These are phyloP conservation scores for Triplophysa yarkandensis DNA, from an alignment of 2,797 vertebrate species.

Conservation along the genomic window DNA sequence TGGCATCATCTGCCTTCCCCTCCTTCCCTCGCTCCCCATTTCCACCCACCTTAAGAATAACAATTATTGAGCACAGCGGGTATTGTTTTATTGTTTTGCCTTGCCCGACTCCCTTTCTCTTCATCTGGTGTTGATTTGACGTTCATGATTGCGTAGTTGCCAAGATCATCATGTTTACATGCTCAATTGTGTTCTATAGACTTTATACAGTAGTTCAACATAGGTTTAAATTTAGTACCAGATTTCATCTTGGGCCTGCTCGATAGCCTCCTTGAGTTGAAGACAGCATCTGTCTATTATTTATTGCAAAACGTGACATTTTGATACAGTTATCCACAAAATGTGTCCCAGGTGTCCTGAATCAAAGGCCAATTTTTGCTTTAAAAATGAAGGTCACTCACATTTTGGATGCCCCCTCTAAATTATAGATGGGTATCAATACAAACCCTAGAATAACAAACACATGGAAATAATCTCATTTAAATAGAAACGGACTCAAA, in stretches of 20 bases:
- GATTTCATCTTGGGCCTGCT: too few relatives aligned
- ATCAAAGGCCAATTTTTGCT: background rate
- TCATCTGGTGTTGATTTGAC: constrained; percentile 35
- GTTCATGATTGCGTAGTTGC: background rate
- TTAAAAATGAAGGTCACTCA: constrained; percentile 5
- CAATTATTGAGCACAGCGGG: constrained; percentile 53
- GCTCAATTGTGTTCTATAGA: background rate
- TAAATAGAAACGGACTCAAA: constrained; percentile 21
- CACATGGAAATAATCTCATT: constrained; percentile 29
- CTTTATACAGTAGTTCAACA: background rate
- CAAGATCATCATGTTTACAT: background rate
- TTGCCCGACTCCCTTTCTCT: constrained; percentile 7
- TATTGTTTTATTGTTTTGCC: constrained; percentile 45
- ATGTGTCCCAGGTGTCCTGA: background rate
- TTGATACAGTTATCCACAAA: background rate
- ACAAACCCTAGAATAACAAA: constrained; percentile 34
- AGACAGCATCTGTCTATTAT: background rate
- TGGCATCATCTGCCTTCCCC: constrained; percentile 47
- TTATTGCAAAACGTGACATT: constrained; percentile 16
- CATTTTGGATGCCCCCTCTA: constrained; percentile 33
- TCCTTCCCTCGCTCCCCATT: constrained; percentile 23
- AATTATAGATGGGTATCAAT: constrained; percentile 36
- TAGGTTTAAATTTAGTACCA: too few relatives aligned
- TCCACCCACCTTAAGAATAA: constrained; percentile 48
- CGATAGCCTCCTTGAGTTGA: background rate